Evolutionary conservation across 2,888 invertebrate genomes (phyloP).

Genomic region (Stegophylla sp.): DNA sequence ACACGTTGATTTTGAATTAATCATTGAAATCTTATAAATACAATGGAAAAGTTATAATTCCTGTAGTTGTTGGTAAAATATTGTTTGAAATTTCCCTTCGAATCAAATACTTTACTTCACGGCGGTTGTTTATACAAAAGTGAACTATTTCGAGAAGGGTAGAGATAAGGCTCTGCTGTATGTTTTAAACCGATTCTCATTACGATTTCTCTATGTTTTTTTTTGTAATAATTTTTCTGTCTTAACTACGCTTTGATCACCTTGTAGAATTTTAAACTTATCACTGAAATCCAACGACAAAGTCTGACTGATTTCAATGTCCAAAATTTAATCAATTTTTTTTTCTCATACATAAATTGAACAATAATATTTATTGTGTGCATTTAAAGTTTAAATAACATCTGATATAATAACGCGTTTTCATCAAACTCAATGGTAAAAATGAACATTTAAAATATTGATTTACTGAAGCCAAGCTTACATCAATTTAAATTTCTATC

Average conservation of each 20-base stretch:
- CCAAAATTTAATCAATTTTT: neutral
- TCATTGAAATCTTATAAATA: slow-evolving; percentile 24
- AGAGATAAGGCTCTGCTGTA: slow-evolving; percentile 15
- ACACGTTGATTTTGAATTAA: neutral
- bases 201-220: slow-evolving; percentile 7
- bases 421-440: too few species aligned
- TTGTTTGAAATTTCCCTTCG: neutral
- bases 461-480: too few species aligned
- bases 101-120: slow-evolving; percentile 25
- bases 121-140: neutral
- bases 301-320: neutral
- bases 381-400: neutral
- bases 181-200: neutral
- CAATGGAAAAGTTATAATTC: slow-evolving; percentile 20
- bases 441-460: too few species aligned
- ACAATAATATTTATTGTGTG: neutral
- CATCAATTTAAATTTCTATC: too few species aligned
- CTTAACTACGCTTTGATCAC: neutral
- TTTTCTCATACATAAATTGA: neutral
- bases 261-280: neutral
- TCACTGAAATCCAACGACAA: neutral
- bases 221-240: slow-evolving; percentile 8
- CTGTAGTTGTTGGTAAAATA: slow-evolving; percentile 27
- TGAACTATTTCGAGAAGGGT: neutral
- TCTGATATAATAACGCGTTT: too few species aligned